phyloP scores from a whole-genome alignment of 2,113 vertebrate species.

The Tapirus terrestris region DNA sequence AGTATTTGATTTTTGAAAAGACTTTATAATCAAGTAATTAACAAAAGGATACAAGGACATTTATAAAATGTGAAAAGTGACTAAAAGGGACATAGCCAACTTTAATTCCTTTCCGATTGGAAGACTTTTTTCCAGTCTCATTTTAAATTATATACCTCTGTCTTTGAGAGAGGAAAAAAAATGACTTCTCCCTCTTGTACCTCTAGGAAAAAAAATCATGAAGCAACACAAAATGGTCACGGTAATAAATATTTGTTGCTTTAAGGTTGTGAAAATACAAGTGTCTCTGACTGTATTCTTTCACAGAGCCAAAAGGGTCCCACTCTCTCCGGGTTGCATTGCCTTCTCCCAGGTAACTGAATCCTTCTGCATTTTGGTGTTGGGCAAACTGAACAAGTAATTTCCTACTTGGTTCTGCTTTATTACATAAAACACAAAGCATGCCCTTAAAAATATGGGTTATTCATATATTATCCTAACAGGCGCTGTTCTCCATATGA shows the following conservation, averaged over 20 bases:
- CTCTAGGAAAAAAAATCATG: background rate
- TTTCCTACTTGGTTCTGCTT: slow-evolving; percentile 54
- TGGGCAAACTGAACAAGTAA: slow-evolving; percentile 2
- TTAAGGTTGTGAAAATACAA: background rate
- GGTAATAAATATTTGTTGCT: background rate
- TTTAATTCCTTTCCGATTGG: slow-evolving; percentile 70
- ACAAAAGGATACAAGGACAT: slow-evolving; percentile 70
- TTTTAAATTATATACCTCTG: slow-evolving; percentile 47
- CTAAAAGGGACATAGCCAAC: slow-evolving; percentile 31
- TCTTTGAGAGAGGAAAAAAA: background rate
- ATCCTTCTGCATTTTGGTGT: background rate
- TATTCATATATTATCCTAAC: background rate
- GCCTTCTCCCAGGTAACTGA: background rate
- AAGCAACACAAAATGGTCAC: background rate
- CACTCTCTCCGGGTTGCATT: accelerated
- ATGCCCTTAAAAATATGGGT: slow-evolving; percentile 36
- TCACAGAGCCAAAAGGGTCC: background rate
- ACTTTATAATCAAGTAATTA: slow-evolving; percentile 87
- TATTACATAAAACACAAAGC: slow-evolving; percentile 7
- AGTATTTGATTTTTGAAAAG: slow-evolving; percentile 83
- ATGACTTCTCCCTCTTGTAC: background rate
- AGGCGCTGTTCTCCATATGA: background rate
- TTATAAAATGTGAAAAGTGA: slow-evolving; percentile 72
- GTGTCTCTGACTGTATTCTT: accelerated
- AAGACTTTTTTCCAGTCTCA: background rate